These are phyloP conservation scores for Lepidurus packardi DNA, from an alignment of 1,140 invertebrate species.

Conservation along the genomic window DNA sequence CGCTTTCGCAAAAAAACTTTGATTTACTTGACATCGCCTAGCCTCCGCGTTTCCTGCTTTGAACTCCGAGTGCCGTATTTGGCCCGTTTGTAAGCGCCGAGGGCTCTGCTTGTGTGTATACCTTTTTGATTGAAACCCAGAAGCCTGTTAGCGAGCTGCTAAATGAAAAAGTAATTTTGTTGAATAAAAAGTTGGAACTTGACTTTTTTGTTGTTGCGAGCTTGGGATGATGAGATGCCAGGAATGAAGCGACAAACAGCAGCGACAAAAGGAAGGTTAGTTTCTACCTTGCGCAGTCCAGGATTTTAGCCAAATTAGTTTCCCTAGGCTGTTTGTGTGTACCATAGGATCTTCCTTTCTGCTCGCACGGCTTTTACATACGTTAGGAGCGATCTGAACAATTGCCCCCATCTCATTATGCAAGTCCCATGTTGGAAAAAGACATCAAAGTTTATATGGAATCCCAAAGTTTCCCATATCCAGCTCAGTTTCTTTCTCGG, in stretches of 20 bases:
- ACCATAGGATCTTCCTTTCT: neutral
- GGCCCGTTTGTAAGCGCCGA: neutral
- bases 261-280: neutral
- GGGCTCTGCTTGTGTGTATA: neutral
- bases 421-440: neutral
- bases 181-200: neutral
- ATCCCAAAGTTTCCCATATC: neutral
- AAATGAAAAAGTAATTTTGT: neutral
- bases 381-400: neutral
- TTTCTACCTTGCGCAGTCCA: neutral
- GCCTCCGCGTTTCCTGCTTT: neutral
- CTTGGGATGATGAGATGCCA: neutral
- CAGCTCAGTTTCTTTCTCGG: neutral
- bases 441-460: neutral
- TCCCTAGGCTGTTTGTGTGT: constrained; percentile 11
- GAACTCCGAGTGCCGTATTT: neutral
- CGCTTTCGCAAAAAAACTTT: neutral
- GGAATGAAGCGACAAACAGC: neutral
- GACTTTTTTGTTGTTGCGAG: neutral
- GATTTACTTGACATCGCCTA: neutral
- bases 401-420: constrained; percentile 11
- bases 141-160: neutral
- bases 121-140: neutral
- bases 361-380: neutral
- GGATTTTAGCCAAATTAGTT: constrained; percentile 12